Evolutionary conservation across 1,140 invertebrate species (phyloP).

Genomic region (Xylocopa sonorina): DNA sequence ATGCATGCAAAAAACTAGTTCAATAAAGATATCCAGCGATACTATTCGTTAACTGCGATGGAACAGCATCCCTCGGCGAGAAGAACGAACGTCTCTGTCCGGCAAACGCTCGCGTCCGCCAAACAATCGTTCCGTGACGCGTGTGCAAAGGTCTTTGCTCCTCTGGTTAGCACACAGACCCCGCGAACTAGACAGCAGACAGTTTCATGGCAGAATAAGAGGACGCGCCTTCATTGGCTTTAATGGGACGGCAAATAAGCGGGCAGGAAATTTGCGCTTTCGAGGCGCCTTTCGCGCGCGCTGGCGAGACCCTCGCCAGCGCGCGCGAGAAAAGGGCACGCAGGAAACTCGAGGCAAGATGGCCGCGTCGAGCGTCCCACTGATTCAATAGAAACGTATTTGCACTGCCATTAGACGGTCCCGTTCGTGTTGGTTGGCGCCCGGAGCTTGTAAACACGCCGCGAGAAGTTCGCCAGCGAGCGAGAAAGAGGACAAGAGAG

Average conservation of each 20-base stretch:
- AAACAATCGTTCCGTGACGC: constrained; percentile 3
- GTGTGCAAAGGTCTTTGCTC: constrained; percentile 45
- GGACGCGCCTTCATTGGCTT: constrained; percentile 67
- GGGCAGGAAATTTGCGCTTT: constrained; percentile 78
- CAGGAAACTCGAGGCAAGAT: constrained; percentile 75
- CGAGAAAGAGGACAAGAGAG: background rate
- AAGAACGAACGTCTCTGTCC: background rate
- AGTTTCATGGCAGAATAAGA: constrained; percentile 68
- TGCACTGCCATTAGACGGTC: constrained; percentile 75
- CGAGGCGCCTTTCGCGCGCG: constrained; percentile 70
- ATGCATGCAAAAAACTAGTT: too few relatives aligned
- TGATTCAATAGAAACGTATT: constrained; percentile 81
- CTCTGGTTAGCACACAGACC: constrained; percentile 20
- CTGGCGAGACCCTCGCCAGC: constrained; percentile 63
- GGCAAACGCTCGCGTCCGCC: background rate
- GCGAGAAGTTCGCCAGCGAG: background rate
- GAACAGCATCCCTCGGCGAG: background rate
- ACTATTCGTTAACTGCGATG: background rate
- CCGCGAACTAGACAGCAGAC: constrained; percentile 24
- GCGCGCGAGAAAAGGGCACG: constrained; percentile 66
- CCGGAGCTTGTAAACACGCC: constrained; percentile 54
- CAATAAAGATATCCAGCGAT: too few relatives aligned
- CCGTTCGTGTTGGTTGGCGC: constrained; percentile 35
- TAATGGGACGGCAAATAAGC: constrained; percentile 79
- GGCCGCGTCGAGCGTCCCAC: constrained; percentile 68